A percentile compares a stretch with the other conserved stretches of the same genome.
Conservation (phyloP, 2,113 vertebrate species). For the Marmota flaviventris region DNA sequence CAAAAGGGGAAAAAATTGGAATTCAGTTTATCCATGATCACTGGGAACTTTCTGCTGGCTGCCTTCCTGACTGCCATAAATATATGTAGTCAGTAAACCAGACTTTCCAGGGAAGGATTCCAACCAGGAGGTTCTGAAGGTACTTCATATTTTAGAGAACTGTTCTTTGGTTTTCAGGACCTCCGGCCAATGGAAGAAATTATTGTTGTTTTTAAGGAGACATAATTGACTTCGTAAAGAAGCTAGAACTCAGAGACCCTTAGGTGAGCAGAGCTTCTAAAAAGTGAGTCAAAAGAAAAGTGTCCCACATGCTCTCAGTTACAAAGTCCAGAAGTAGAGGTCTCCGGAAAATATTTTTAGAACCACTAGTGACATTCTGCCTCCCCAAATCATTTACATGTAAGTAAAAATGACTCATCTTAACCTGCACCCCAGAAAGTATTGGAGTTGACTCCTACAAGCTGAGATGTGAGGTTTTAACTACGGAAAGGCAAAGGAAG, state of each 20-base stretch:
- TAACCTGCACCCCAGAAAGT: neutral
- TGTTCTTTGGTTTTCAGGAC: neutral
- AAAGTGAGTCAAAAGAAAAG: neutral
- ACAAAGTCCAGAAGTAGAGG: neutral
- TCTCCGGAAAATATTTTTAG: neutral
- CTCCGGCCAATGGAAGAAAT: conserved; percentile 48
- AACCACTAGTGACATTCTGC: neutral
- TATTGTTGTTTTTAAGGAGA: conserved; percentile 35
- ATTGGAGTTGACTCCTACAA: neutral
- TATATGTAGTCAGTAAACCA: neutral
- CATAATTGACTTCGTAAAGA: conserved; percentile 31
- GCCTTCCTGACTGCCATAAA: conserved; percentile 49
- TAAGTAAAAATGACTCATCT: neutral
- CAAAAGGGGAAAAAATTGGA: neutral
- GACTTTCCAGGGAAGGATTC: conserved; percentile 58
- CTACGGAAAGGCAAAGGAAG: neutral
- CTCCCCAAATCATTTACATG: conserved; percentile 25
- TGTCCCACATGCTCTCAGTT: neutral
- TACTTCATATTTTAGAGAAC: conserved; percentile 7
- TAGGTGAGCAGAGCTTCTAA: neutral
- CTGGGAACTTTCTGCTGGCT: conserved; percentile 42
- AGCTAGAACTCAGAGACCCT: neutral
- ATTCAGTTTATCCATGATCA: conserved; percentile 49
- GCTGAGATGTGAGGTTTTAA: neutral
- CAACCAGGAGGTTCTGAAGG: conserved; percentile 4